Conservation (phyloP, 2,888 invertebrate genomes). For the Dolomedes plantarius region DNA sequence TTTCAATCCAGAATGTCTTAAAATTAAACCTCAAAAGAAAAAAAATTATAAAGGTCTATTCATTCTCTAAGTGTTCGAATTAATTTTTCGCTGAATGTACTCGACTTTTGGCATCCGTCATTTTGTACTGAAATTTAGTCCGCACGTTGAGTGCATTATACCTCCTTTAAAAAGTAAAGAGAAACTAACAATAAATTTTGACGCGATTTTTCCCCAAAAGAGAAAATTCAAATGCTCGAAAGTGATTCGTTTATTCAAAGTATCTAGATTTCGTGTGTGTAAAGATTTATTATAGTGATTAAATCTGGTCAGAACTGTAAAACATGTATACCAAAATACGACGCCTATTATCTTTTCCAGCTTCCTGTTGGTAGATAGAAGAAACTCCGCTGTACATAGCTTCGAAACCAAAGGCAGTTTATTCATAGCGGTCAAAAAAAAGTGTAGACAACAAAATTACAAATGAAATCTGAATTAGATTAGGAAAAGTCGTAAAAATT, state of each 20-base stretch:
- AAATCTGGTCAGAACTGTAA: constrained; percentile 1
- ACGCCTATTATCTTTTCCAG: constrained; percentile 9
- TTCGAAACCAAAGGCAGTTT: constrained; percentile 38
- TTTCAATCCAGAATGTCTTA: too few relatives aligned
- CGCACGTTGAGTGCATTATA: neutral
- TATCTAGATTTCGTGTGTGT: constrained; percentile 43
- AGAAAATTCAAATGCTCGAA: neutral
- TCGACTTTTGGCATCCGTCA: neutral
- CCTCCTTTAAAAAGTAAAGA: neutral
- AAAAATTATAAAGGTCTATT: too few relatives aligned
- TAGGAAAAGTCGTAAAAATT: constrained; percentile 29
- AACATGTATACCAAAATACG: constrained; percentile 18
- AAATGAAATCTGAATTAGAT: constrained; percentile 20
- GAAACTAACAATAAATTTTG: neutral
- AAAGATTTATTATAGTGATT: constrained; percentile 9
- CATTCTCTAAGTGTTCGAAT: neutral
- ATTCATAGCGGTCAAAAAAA: constrained; percentile 23
- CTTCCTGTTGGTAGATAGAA: constrained; percentile 35
- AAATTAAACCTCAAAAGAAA: too few relatives aligned
- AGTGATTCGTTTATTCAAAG: constrained; percentile 67
- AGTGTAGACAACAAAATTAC: constrained; percentile 29
- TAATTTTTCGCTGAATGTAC: constrained; percentile 5
- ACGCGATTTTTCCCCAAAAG: neutral
- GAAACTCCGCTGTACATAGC: constrained; percentile 53
- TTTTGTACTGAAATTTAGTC: neutral